Conservation (phyloP, 2,797 vertebrate species). For the Halcyon leucocephala region DNA sequence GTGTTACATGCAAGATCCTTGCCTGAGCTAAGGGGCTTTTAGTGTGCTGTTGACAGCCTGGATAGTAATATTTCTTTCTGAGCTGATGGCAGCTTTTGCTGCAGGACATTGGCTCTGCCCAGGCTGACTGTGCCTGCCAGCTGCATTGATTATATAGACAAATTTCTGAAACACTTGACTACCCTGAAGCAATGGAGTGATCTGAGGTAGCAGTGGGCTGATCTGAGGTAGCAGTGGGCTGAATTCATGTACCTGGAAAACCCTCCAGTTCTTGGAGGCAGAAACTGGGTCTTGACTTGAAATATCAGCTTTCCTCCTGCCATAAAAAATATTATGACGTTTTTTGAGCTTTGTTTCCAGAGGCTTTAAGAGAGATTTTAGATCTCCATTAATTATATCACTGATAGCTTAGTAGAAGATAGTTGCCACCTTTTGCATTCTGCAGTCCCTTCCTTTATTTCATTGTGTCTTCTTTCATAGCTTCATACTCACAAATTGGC, state of each 20-base stretch:
- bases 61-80: not conserved
- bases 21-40: not conserved
- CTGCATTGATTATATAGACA: not conserved
- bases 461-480: not conserved
- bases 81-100: not conserved
- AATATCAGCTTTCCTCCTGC: not conserved
- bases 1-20: not conserved
- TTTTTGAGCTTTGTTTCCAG: not conserved
- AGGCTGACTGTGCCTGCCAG: not conserved
- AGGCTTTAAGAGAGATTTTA: not conserved
- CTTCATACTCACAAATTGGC: not conserved
- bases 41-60: not conserved
- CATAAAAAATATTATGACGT: not conserved
- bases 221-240: not conserved
- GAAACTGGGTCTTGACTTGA: not conserved
- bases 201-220: not conserved
- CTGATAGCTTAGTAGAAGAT: not conserved
- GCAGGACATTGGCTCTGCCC: not conserved
- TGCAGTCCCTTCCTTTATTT: not conserved
- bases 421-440: not conserved
- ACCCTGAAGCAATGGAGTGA: not conserved
- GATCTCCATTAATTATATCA: not conserved
- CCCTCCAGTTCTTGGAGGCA: not conserved
- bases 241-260: not conserved
- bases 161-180: not conserved